A percentile compares a stretch with the other conserved stretches of the same genome.
These are phyloP conservation scores for Ormyrus thymus DNA, from an alignment of 2,888 invertebrate genomes.

Conservation along the genomic window DNA sequence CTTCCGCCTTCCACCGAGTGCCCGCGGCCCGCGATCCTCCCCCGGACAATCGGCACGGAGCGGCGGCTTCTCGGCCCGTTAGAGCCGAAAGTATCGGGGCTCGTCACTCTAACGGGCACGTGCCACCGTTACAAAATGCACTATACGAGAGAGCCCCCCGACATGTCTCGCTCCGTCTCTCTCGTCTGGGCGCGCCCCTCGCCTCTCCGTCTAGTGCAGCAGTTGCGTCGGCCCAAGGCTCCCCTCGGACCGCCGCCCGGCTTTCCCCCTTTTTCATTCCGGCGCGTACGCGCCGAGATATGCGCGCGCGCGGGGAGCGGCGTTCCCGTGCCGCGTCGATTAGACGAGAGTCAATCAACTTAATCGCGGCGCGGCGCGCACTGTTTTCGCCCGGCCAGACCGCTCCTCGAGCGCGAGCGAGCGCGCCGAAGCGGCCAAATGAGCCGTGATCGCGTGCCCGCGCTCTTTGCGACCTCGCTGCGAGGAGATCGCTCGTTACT, in stretches of 20 bases:
- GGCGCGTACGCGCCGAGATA: background rate
- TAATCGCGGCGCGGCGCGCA: slow-evolving; percentile 7
- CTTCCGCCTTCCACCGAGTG: background rate
- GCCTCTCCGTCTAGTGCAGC: slow-evolving; percentile 28
- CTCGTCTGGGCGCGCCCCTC: slow-evolving; percentile 36
- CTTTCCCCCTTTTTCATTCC: slow-evolving; percentile 35
- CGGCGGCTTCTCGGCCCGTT: slow-evolving; percentile 34
- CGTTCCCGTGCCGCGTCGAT: slow-evolving; percentile 29
- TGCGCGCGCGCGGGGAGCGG: background rate
- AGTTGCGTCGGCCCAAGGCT: slow-evolving; percentile 34
- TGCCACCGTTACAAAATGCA: slow-evolving; percentile 67
- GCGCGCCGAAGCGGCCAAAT: slow-evolving; percentile 17
- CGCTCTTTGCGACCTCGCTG: background rate
- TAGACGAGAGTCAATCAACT: slow-evolving; percentile 46
- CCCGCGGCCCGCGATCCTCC: background rate
- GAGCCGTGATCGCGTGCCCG: slow-evolving; percentile 24
- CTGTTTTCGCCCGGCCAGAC: slow-evolving; percentile 6
- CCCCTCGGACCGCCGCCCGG: slow-evolving; percentile 5
- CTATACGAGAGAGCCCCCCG: slow-evolving; percentile 53
- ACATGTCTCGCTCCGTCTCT: slow-evolving; percentile 41
- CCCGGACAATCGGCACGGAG: background rate
- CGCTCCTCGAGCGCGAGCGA: background rate
- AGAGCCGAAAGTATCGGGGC: slow-evolving; percentile 32
- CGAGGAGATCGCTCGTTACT: background rate
- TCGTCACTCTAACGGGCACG: slow-evolving; percentile 64